A percentile compares a stretch with the other conserved stretches of the same genome.
Evolutionary conservation across 2,113 vertebrate species (phyloP).

Genomic region (Dolichotis patagonum): DNA sequence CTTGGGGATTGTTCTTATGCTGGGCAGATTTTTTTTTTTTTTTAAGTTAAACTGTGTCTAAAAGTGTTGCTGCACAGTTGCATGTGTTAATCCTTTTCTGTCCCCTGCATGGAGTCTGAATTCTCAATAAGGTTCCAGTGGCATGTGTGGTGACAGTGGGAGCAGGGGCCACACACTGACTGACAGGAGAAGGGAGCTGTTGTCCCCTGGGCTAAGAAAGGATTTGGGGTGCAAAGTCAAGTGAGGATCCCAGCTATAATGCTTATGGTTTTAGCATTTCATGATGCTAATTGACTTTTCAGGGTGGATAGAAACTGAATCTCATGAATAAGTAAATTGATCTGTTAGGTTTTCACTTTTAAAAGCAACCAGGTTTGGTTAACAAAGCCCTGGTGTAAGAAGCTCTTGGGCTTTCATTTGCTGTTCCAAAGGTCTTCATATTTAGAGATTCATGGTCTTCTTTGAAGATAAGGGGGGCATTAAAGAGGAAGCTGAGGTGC

Average conservation of each 20-base stretch:
- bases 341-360: slow-evolving; percentile 45
- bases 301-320: slow-evolving; percentile 28
- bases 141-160: slow-evolving; percentile 34
- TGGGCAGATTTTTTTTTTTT: slow-evolving; percentile 80
- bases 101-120: slow-evolving; percentile 93
- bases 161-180: background rate
- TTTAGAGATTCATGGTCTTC: slow-evolving; percentile 8
- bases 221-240: background rate
- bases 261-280: background rate
- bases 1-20: slow-evolving; percentile 82
- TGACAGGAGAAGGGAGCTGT: background rate
- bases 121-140: slow-evolving; percentile 78
- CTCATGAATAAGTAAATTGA: slow-evolving; percentile 41
- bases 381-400: slow-evolving; percentile 18
- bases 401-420: slow-evolving; percentile 15
- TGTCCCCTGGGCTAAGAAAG: background rate
- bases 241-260: background rate
- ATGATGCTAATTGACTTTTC: slow-evolving; percentile 15
- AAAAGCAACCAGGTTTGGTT: slow-evolving; percentile 44
- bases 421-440: slow-evolving; percentile 2
- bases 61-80: slow-evolving; percentile 89
- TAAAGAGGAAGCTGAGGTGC: background rate
- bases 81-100: slow-evolving; percentile 93
- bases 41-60: slow-evolving; percentile 82
- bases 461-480: background rate